Conservation (phyloP, 1,140 invertebrate genomes). For the Riptortus pedestris region DNA sequence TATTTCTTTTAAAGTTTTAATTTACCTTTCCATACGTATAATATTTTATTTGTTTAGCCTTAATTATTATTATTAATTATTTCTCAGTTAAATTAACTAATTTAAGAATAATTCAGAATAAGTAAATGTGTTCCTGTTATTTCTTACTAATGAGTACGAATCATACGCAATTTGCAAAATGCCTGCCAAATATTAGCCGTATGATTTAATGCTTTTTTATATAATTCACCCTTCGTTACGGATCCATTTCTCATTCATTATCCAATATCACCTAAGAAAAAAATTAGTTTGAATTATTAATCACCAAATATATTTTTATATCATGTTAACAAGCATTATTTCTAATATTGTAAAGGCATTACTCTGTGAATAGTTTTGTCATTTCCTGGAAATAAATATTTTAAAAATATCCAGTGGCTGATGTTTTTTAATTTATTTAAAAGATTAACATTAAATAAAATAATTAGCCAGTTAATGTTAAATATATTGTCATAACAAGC, state of each 20-base stretch:
- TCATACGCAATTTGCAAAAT: neutral
- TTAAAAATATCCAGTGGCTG: neutral
- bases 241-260: neutral
- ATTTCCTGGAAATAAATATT: neutral
- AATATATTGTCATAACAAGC: neutral
- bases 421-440: neutral
- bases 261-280: neutral
- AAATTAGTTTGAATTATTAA: neutral
- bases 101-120: neutral
- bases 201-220: neutral
- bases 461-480: neutral
- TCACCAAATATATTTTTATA: neutral
- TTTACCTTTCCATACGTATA: too few species aligned
- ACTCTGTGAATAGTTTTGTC: neutral
- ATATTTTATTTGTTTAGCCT: too few species aligned
- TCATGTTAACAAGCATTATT: neutral
- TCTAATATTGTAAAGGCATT: neutral
- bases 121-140: neutral
- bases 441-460: neutral
- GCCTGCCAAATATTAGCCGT: neutral
- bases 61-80: too few species aligned
- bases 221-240: neutral
- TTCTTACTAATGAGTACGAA: neutral
- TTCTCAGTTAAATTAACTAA: neutral
- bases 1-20: too few species aligned